Evolutionary conservation across 2,888 invertebrate genomes (phyloP), one percentile per base, ranked within the genome.

Genomic region (Nephrotoma guestfalica): DNA sequence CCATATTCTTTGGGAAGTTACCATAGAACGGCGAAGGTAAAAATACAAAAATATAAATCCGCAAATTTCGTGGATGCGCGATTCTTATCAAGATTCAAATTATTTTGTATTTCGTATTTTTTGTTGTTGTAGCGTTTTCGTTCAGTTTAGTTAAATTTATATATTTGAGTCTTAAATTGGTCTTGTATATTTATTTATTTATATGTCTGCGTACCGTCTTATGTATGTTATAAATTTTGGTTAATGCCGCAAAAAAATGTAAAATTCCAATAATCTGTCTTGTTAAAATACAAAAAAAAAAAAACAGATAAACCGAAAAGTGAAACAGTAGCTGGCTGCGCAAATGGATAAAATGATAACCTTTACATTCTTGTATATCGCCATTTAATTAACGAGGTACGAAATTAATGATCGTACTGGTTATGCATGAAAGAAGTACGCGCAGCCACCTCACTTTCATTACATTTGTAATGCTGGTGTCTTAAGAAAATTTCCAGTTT

Each of bases 231-330:
- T 71, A 71, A 71, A 71, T 71, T 71, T 71, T 71, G 18, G 71
- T 71, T 71, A 71, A 71, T 30, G 30, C 71, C 30, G 51, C 15
- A 18, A 57, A 57, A 57, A 41, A 84, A 84, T 84, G 41, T 84
- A 41, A 84, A 84, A 84, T 84, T 84, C 84, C 84, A 84, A 41
- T 84, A 84, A 84, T 42, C 84, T 42, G 42, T 84, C 84, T 84
- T 84, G 84, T 41, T 84, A 84, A 7, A 57, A 57, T 41, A 84
- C 41, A 41, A 41, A 41, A 41, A 30, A 9, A 5, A 30, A 30
- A 71, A 71, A 71, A 71, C 13, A 47, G 9, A 47, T 30, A 47
- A 13, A 71, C 30, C 5, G 7, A 71, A 71, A n/a, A 13, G 18
- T 7, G 6, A 71, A 71, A 71, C 71, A 30, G 71, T 71, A 71